These are phyloP conservation scores for Glossosoma conforme DNA, from an alignment of 1,140 invertebrate species.

Conservation along the genomic window DNA sequence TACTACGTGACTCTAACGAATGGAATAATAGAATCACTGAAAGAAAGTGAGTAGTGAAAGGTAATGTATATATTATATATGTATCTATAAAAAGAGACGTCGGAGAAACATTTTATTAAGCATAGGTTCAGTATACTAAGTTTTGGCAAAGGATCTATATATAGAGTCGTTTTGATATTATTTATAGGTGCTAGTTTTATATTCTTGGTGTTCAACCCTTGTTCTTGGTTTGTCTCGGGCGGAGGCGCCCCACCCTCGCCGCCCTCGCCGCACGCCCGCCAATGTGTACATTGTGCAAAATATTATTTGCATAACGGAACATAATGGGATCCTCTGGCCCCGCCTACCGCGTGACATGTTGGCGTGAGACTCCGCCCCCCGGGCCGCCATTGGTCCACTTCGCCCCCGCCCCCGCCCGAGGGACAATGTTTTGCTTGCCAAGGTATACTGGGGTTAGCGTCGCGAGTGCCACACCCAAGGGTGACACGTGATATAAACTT, in stretches of 20 bases:
- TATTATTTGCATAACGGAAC: constrained; percentile 33
- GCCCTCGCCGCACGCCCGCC: constrained; percentile 13
- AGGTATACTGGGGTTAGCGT: constrained; percentile 29
- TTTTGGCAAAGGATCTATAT: no score
- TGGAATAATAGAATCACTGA: no score
- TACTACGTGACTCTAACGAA: no score
- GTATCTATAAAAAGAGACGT: no score
- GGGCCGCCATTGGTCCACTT: constrained; percentile 11
- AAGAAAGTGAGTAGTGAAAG: no score
- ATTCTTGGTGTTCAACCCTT: constrained; percentile 6
- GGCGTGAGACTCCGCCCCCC: constrained; percentile 18
- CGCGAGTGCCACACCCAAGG: not conserved
- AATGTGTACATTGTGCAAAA: constrained; percentile 33
- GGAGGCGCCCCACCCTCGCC: not conserved
- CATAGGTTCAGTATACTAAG: no score
- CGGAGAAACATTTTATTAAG: no score
- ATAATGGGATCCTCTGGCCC: constrained; percentile 27
- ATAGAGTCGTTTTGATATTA: no score
- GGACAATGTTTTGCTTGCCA: constrained; percentile 31
- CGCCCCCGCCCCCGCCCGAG: constrained; percentile 8
- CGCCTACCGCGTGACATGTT: constrained; percentile 29
- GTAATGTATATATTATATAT: no score
- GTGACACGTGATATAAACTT: constrained; percentile 5
- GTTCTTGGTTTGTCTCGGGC: constrained; percentile 7
- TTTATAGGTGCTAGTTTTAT: no score